Evolutionary conservation across 2,113 vertebrate species (phyloP).

Genomic region (Sylvia atricapilla): DNA sequence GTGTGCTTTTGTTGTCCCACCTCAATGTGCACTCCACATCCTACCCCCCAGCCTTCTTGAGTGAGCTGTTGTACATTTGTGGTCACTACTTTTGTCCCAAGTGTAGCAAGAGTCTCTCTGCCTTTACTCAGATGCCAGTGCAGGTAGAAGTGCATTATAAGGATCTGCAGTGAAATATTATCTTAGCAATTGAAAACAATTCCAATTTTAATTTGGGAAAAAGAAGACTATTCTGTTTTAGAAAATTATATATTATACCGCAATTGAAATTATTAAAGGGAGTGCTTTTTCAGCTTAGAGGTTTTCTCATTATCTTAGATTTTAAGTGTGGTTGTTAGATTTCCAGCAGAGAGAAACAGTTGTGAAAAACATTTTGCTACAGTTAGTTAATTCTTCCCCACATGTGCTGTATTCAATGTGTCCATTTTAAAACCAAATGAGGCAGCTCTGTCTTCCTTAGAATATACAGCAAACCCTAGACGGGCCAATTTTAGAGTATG

Average conservation of each 20-base stretch:
- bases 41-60: background rate
- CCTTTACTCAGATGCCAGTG: background rate
- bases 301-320: conserved; percentile 66
- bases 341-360: conserved; percentile 76
- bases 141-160: background rate
- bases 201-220: background rate
- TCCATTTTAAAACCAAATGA: conserved; percentile 80
- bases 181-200: background rate
- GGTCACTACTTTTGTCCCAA: background rate
- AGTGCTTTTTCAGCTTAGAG: conserved; percentile 51
- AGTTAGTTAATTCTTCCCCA: conserved; percentile 80
- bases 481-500: conserved; percentile 64
- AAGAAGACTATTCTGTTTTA: background rate
- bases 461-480: conserved; percentile 57
- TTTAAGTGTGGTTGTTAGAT: conserved; percentile 60
- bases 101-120: background rate
- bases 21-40: background rate
- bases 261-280: conserved; percentile 55
- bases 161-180: background rate
- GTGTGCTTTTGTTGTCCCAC: background rate
- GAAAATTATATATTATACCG: conserved; percentile 11
- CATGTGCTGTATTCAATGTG: conserved; percentile 72
- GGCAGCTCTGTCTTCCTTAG: conserved; percentile 51
- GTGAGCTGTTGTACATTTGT: background rate
- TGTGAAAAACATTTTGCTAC: conserved; percentile 74